These are phyloP conservation scores for Chrysotoxum bicinctum DNA, from an alignment of 2,888 invertebrate species.

Conservation along the genomic window DNA sequence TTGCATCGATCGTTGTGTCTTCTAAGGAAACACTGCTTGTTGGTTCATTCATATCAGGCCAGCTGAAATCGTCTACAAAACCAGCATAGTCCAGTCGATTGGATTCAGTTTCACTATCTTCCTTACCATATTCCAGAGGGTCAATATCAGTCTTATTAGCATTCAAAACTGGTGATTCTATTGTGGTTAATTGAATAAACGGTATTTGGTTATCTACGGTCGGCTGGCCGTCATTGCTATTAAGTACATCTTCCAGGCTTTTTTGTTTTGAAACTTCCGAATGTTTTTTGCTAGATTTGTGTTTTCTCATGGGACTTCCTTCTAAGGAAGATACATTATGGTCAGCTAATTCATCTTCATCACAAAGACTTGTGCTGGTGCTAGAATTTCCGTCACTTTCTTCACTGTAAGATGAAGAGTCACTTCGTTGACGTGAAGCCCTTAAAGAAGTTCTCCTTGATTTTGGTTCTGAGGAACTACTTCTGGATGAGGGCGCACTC, in stretches of 20 bases:
- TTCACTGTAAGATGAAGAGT: slow-evolving; percentile 86
- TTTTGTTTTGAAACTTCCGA: slow-evolving; percentile 74
- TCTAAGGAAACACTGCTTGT: slow-evolving; percentile 58
- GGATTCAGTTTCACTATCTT: slow-evolving; percentile 77
- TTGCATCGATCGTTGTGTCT: slow-evolving; percentile 33
- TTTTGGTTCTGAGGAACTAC: slow-evolving; percentile 70
- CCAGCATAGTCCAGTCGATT: slow-evolving; percentile 75
- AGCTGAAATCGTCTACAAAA: slow-evolving; percentile 71
- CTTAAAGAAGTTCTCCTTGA: slow-evolving; percentile 79
- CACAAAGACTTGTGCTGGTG: slow-evolving; percentile 92
- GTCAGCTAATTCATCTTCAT: slow-evolving; percentile 73
- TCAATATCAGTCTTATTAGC: slow-evolving; percentile 74
- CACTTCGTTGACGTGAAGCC: slow-evolving; percentile 84
- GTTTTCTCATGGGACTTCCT: slow-evolving; percentile 78
- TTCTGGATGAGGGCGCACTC: slow-evolving; percentile 56
- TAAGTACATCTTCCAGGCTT: slow-evolving; percentile 75
- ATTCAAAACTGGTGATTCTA: slow-evolving; percentile 75
- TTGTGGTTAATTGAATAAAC: slow-evolving; percentile 77
- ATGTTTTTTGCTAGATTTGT: slow-evolving; percentile 76
- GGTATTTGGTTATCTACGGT: slow-evolving; percentile 78
- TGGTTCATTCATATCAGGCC: slow-evolving; percentile 73
- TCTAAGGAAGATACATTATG: slow-evolving; percentile 76
- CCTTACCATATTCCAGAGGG: slow-evolving; percentile 68
- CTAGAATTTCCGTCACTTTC: slow-evolving; percentile 81
- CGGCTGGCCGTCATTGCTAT: slow-evolving; percentile 74